Conservation (phyloP, 2,113 vertebrate genomes). For the Perca schrenkii region DNA sequence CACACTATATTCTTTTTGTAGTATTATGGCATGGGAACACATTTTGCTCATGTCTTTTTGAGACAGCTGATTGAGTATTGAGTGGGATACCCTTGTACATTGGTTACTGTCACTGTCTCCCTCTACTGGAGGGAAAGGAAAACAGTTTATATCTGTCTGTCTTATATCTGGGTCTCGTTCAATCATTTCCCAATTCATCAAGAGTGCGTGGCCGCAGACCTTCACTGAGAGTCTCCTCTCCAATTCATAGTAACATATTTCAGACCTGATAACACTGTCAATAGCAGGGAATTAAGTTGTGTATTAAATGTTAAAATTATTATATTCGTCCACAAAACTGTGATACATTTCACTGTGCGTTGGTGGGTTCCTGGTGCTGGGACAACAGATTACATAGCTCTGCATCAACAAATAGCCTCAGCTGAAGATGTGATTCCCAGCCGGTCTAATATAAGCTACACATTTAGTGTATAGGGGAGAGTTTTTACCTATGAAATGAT, state of each 20-base stretch:
- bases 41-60: not conserved
- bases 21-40: not conserved
- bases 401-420: not conserved
- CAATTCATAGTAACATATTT: too few species aligned
- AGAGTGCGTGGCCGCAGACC: too few species aligned
- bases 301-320: not conserved
- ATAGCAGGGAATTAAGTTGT: not conserved
- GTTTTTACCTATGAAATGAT: not conserved
- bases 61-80: not conserved
- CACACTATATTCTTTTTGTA: not conserved
- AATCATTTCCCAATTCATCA: too few species aligned
- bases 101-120: slow-evolving; percentile 6
- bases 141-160: not conserved
- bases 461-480: not conserved
- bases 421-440: not conserved
- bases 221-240: too few species aligned
- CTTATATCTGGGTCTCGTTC: too few species aligned
- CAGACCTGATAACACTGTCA: not conserved
- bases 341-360: not conserved
- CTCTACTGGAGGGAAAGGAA: slow-evolving; percentile 7
- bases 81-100: rapidly evolving
- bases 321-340: not conserved
- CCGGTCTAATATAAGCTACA: not conserved
- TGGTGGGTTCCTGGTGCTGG: not conserved
- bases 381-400: not conserved